These are phyloP conservation scores for Drosophila jambulina DNA, from an alignment of 1,140 invertebrate genomes.

Conservation along the genomic window DNA sequence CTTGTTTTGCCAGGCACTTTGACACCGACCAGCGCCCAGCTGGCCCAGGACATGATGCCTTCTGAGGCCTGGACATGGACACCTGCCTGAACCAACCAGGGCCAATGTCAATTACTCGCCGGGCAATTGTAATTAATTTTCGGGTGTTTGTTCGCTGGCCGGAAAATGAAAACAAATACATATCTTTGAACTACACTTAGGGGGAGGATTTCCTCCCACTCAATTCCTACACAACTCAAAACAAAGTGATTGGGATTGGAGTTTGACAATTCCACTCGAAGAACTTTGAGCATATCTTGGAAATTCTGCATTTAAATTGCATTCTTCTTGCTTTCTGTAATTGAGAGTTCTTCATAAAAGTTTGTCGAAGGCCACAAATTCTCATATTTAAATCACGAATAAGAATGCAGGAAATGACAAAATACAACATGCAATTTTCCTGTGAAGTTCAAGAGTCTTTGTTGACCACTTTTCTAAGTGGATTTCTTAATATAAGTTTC, in stretches of 20 bases:
- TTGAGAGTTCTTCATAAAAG: neutral
- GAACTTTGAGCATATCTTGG: neutral
- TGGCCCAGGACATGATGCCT: conserved; percentile 22
- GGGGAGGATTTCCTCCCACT: no score
- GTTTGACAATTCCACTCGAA: conserved; percentile 1
- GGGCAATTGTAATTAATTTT: conserved; percentile 62
- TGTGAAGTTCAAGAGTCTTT: neutral
- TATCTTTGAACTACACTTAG: conserved; percentile 1
- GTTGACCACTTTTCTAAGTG: neutral
- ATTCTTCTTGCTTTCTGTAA: neutral
- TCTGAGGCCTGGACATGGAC: conserved; percentile 39
- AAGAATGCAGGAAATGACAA: neutral
- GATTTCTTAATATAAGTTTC: neutral
- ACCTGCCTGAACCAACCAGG: conserved; percentile 47
- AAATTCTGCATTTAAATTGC: neutral
- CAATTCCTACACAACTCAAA: conserved; percentile 10
- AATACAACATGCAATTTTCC: no score
- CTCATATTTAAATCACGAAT: neutral
- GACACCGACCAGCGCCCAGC: conserved; percentile 46
- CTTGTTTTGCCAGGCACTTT: conserved; percentile 49
- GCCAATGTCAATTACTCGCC: conserved; percentile 70
- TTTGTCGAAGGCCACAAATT: neutral
- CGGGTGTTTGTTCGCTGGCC: conserved; percentile 21
- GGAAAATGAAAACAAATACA: conserved; percentile 42
- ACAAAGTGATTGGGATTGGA: neutral